These are phyloP conservation scores for Lasioglossum albipes DNA, from an alignment of 1,140 invertebrate genomes.

Conservation along the genomic window DNA sequence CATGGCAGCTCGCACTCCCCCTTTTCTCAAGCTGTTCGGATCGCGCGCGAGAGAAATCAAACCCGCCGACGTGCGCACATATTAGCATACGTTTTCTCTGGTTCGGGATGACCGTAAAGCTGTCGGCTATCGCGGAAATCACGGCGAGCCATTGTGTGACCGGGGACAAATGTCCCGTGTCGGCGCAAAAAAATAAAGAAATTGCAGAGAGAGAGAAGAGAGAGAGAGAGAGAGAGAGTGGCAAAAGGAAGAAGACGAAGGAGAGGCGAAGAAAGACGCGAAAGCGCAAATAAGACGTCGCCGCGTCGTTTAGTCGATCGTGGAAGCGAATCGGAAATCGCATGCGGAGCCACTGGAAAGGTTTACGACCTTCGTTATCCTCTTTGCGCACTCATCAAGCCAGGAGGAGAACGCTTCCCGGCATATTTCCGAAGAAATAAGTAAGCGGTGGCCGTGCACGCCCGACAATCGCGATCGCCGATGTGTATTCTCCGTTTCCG, in stretches of 20 bases:
- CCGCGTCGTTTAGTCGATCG: conserved; percentile 46
- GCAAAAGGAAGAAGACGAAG: neutral
- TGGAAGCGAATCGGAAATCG: conserved; percentile 48
- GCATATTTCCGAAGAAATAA: conserved; percentile 39
- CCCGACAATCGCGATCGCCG: conserved; percentile 39
- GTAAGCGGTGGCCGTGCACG: conserved; percentile 15
- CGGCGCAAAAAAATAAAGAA: neutral
- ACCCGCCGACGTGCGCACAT: conserved; percentile 11
- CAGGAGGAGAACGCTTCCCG: conserved; percentile 6
- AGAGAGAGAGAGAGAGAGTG: neutral
- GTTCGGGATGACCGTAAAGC: conserved; percentile 48
- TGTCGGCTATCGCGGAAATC: conserved; percentile 48
- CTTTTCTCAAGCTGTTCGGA: neutral
- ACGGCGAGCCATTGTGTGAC: conserved; percentile 27
- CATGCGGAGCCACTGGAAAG: conserved; percentile 37
- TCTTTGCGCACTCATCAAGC: conserved; percentile 40
- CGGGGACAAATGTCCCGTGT: conserved; percentile 26
- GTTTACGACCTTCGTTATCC: conserved; percentile 55
- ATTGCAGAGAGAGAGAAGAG: neutral
- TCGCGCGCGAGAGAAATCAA: conserved; percentile 9
- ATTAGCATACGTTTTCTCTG: conserved; percentile 24
- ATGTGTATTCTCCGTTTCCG: conserved; percentile 46
- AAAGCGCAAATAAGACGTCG: conserved; percentile 45
- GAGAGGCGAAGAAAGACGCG: neutral
- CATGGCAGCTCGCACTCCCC: neutral